These are phyloP conservation scores for Sigmodon hispidus DNA, from an alignment of 2,113 vertebrate species.

Conservation along the genomic window DNA sequence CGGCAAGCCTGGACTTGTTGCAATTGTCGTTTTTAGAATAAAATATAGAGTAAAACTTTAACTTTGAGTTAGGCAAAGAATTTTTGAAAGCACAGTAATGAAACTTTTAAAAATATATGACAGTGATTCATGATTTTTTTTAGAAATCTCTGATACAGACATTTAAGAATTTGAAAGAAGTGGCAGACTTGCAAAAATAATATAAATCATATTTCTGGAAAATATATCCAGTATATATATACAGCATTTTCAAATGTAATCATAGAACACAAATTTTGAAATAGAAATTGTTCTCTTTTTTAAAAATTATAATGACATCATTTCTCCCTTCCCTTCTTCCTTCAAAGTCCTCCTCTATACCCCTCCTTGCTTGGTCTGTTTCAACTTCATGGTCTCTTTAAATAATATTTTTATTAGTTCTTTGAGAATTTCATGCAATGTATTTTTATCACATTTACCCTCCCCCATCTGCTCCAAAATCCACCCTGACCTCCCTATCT, in stretches of 20 bases:
- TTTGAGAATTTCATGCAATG: neutral
- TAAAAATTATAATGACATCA: neutral
- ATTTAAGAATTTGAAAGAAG: constrained; percentile 9
- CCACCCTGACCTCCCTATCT: neutral
- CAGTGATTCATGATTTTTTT: constrained; percentile 7
- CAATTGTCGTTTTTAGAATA: neutral
- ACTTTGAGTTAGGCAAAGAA: neutral
- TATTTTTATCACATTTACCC: neutral
- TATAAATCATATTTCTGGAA: constrained; percentile 25
- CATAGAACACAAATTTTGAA: neutral
- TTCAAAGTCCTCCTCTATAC: neutral
- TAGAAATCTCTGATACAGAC: constrained; percentile 17
- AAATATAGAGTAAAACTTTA: neutral
- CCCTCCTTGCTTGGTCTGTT: neutral
- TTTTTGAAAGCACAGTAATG: neutral
- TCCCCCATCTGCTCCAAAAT: too few relatives aligned
- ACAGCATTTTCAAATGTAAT: neutral
- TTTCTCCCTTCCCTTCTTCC: neutral
- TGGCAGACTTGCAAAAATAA: constrained; percentile 27
- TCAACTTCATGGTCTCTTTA: neutral
- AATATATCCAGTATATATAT: neutral
- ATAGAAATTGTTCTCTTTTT: neutral
- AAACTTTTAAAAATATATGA: neutral
- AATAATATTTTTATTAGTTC: neutral
- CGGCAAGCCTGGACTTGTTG: neutral